Evolutionary conservation across 2,113 vertebrate genomes (phyloP).

Genomic region (Colossoma macropomum): DNA sequence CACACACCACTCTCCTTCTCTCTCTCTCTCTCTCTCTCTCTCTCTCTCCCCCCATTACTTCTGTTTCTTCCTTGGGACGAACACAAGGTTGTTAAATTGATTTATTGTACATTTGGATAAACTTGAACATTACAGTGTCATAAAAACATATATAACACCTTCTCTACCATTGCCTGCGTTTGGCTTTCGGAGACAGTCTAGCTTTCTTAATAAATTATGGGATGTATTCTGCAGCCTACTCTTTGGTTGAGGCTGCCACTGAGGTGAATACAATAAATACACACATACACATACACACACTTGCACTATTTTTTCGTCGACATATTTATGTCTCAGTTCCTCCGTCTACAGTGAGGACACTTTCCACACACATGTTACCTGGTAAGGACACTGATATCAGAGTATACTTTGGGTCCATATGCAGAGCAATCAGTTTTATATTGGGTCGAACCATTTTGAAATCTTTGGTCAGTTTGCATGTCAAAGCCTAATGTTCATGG

Average conservation of each 20-base stretch:
- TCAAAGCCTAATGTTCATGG: no score
- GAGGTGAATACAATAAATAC: slow-evolving; percentile 3
- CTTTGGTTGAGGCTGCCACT: background rate
- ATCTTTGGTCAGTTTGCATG: no score
- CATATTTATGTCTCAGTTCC: background rate
- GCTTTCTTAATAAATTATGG: background rate
- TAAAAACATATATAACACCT: slow-evolving; percentile 9
- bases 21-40: no score
- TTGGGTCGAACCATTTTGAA: no score
- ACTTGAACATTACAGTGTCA: background rate
- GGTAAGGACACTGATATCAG: no score
- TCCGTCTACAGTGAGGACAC: background rate
- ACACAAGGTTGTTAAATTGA: background rate
- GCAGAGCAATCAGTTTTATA: no score
- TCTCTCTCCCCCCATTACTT: background rate
- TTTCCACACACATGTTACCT: no score
- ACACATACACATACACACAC: background rate
- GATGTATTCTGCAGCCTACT: background rate
- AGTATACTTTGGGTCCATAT: no score
- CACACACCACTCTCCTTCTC: no score
- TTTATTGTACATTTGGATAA: slow-evolving; percentile 1
- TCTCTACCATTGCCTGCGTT: background rate
- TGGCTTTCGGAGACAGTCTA: background rate
- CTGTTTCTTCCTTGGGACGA: background rate
- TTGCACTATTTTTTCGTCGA: background rate